Evolutionary conservation across 2,888 invertebrate species (phyloP).

Genomic region (Meiosimyza platycephala): DNA sequence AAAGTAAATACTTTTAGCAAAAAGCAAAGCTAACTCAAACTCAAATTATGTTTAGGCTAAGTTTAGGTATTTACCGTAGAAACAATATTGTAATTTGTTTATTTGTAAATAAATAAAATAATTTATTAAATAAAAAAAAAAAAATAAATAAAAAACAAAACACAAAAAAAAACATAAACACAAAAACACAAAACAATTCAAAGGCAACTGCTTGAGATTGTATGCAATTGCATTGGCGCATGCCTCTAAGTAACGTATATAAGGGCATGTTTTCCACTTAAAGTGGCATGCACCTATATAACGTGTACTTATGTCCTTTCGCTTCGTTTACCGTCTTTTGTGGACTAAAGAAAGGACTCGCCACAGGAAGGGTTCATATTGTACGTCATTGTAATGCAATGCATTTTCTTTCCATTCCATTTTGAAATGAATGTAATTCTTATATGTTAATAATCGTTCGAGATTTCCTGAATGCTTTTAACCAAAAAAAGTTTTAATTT

Average conservation of each 20-base stretch:
- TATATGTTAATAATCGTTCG: too few species aligned
- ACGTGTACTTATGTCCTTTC: slow-evolving; percentile 26
- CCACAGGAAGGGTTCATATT: too few species aligned
- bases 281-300: slow-evolving; percentile 33
- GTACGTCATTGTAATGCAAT: too few species aligned
- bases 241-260: slow-evolving; percentile 36
- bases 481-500: too few species aligned
- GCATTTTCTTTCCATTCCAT: too few species aligned
- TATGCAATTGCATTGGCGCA: slow-evolving; percentile 36
- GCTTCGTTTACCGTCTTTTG: too few species aligned
- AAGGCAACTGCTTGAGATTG: slow-evolving; percentile 24
- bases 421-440: too few species aligned
- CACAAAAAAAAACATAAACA: slow-evolving; percentile 51
- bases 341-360: too few species aligned
- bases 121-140: slow-evolving; percentile 57
- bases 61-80: slow-evolving; percentile 57
- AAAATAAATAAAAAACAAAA: slow-evolving; percentile 44
- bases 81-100: slow-evolving; percentile 67
- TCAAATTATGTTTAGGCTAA: slow-evolving; percentile 49
- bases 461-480: too few species aligned
- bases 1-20: neutral
- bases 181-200: slow-evolving; percentile 48
- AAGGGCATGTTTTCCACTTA: slow-evolving; percentile 6
- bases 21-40: slow-evolving; percentile 18
- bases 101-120: slow-evolving; percentile 65